These are phyloP conservation scores for Euproctis similis DNA, from an alignment of 2,888 invertebrate species.

Conservation along the genomic window DNA sequence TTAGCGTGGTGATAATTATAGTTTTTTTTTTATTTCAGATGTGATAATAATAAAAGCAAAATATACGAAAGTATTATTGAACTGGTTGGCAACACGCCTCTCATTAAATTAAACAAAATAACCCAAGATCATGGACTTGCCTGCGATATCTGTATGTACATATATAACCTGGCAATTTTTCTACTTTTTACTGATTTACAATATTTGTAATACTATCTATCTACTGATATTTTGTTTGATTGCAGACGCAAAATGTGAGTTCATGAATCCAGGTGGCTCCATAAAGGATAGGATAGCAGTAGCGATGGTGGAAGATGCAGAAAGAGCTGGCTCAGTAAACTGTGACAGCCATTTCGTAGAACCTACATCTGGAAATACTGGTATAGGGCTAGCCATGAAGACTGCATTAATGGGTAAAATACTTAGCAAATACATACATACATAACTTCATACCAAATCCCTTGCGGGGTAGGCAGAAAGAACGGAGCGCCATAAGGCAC, in stretches of 20 bases:
- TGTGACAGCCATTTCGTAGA: slow-evolving; percentile 91
- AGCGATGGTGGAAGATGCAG: slow-evolving; percentile 94
- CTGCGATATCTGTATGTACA: slow-evolving; percentile 86
- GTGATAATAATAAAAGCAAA: slow-evolving; percentile 6
- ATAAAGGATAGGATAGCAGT: slow-evolving; percentile 92
- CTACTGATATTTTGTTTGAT: no score
- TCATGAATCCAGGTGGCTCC: slow-evolving; percentile 95
- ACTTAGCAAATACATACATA: no score
- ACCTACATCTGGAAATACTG: slow-evolving; percentile 89
- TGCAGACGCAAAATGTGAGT: slow-evolving; percentile 95
- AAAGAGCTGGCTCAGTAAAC: slow-evolving; percentile 84
- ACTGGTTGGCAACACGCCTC: slow-evolving; percentile 86
- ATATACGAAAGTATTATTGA: slow-evolving; percentile 50
- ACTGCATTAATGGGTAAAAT: slow-evolving; percentile 80
- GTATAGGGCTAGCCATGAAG: slow-evolving; percentile 93
- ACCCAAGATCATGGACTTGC: slow-evolving; percentile 82
- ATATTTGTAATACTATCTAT: no score
- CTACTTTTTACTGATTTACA: no score
- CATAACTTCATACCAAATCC: no score
- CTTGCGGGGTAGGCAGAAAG: no score
- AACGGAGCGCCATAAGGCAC: no score
- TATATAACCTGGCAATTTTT: no score
- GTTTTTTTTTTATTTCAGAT: background rate
- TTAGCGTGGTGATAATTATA: no score
- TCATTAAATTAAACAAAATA: slow-evolving; percentile 84